These are phyloP conservation scores for Drosophila maculinotata DNA, from an alignment of 2,888 invertebrate genomes.

Conservation along the genomic window DNA sequence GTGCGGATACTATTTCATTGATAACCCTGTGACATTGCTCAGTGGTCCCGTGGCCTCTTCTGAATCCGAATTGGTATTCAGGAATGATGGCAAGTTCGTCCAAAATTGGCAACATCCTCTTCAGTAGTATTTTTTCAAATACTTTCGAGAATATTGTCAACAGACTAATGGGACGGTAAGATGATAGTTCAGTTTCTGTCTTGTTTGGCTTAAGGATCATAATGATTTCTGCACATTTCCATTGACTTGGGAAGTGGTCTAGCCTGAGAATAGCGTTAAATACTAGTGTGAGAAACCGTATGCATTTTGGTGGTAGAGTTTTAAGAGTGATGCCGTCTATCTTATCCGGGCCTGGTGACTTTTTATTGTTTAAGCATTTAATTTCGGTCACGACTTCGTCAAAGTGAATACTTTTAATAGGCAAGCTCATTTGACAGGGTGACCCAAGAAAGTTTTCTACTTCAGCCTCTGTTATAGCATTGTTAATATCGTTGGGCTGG, in stretches of 20 bases:
- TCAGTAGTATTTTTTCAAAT: too few species aligned
- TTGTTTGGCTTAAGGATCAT: slow-evolving; percentile 6
- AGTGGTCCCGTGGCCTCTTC: slow-evolving; percentile 10
- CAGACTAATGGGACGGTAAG: slow-evolving; percentile 5
- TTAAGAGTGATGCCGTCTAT: too few species aligned
- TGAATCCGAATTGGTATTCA: too few species aligned
- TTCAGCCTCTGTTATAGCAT: too few species aligned
- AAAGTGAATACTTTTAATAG: background rate
- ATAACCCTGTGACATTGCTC: slow-evolving; percentile 10
- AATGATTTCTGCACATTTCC: background rate
- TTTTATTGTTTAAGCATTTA: background rate
- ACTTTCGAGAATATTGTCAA: slow-evolving; percentile 6
- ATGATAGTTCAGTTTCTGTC: background rate
- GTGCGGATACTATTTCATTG: too few species aligned
- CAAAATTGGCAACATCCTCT: too few species aligned
- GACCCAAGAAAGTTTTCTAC: slow-evolving; percentile 1
- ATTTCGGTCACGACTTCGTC: background rate
- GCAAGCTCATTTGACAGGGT: slow-evolving; percentile 6
- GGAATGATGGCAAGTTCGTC: slow-evolving; percentile 8
- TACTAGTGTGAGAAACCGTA: slow-evolving; percentile 2
- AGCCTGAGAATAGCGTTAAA: slow-evolving; percentile 9
- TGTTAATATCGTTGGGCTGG: too few species aligned
- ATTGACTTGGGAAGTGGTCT: slow-evolving; percentile 8
- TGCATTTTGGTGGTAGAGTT: slow-evolving; percentile 7
- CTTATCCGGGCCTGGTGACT: too few species aligned